Percentiles rank a stretch among this genome's conserved stretches.
Evolutionary conservation across 2,113 vertebrate genomes (phyloP).

Genomic region (Podocnemis expansa): DNA sequence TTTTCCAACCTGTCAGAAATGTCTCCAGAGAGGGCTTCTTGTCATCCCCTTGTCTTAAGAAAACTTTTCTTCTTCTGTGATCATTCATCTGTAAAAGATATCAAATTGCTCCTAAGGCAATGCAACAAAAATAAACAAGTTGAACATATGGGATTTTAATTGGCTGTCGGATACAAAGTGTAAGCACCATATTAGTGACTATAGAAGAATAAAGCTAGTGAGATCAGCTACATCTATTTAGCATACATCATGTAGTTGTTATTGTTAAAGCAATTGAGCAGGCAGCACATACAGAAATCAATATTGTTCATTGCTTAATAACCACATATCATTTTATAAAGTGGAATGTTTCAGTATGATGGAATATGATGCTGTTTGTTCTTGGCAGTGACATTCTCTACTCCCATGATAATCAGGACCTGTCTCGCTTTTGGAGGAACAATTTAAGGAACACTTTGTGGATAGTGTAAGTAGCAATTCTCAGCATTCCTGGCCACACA

Average conservation of each 20-base stretch:
- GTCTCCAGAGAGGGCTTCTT: neutral
- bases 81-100: neutral
- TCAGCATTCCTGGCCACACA: neutral
- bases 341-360: conserved; percentile 25
- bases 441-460: neutral
- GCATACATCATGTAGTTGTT: conserved; percentile 24
- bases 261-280: conserved; percentile 41
- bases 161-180: conserved; percentile 5
- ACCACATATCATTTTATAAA: conserved; percentile 58
- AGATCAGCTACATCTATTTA: conserved; percentile 42
- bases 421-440: neutral
- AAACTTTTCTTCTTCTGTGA: neutral
- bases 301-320: conserved; percentile 60
- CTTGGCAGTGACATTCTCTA: conserved; percentile 27
- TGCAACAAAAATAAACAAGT: neutral
- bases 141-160: neutral
- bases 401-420: neutral
- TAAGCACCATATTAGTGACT: neutral
- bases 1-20: neutral
- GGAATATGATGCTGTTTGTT: conserved; percentile 37
- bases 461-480: neutral
- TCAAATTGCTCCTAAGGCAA: neutral
- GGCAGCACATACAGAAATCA: conserved; percentile 63
- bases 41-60: neutral
- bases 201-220: conserved; percentile 12